A percentile compares a stretch with the other conserved stretches of the same genome.
phyloP scores from a whole-genome alignment of 2,797 vertebrate genomes.

The Pitangus sulphuratus region DNA sequence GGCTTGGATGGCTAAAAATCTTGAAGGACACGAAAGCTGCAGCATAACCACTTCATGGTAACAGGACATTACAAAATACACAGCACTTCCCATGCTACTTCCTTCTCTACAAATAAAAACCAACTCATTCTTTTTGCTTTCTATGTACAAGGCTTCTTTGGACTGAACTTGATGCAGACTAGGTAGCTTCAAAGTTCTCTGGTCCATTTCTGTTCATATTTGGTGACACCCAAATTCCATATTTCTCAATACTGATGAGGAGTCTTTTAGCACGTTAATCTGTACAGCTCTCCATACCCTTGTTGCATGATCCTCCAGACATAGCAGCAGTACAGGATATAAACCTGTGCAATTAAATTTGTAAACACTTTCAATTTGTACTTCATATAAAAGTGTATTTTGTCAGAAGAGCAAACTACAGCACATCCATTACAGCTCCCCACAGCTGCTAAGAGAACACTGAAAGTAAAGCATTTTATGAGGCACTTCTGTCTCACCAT shows the following conservation, averaged over 20 bases:
- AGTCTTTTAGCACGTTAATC: background rate
- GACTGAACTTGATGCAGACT: background rate
- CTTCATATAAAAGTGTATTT: background rate
- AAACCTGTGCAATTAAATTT: background rate
- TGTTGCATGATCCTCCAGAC: background rate
- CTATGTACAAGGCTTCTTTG: background rate
- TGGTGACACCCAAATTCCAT: background rate
- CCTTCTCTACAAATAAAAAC: background rate
- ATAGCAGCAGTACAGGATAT: background rate
- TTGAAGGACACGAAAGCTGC: background rate
- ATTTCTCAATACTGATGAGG: background rate
- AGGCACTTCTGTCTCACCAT: background rate
- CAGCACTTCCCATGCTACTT: background rate
- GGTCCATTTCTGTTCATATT: background rate
- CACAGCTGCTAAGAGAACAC: background rate
- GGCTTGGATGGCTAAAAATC: background rate
- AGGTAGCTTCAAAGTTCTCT: background rate
- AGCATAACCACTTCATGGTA: background rate
- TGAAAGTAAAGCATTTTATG: background rate
- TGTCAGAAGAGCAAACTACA: background rate
- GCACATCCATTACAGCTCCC: background rate
- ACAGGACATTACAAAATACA: background rate
- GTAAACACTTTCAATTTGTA: background rate
- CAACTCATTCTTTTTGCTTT: background rate
- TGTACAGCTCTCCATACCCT: background rate